phyloP scores from a whole-genome alignment of 2,888 invertebrate genomes.

The Drosophila nigricruria region DNA sequence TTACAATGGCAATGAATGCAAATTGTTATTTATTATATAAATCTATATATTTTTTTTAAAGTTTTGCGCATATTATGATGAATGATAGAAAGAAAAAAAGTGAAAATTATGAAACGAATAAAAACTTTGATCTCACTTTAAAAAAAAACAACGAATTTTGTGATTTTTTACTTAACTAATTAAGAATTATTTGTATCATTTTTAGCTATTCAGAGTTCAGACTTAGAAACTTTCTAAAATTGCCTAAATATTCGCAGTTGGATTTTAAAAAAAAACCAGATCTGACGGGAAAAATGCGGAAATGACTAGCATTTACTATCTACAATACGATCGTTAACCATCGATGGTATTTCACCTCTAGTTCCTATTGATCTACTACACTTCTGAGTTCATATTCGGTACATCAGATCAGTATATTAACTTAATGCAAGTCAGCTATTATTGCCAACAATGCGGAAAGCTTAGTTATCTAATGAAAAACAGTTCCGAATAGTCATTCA shows the following conservation, averaged over 20 bases:
- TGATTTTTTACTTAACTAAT: too few relatives aligned
- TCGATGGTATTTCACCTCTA: too few relatives aligned
- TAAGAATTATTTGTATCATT: too few relatives aligned
- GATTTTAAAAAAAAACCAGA: too few relatives aligned
- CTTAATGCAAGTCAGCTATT: background rate
- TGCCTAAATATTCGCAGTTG: too few relatives aligned
- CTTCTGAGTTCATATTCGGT: background rate
- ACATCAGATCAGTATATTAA: background rate
- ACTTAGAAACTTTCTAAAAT: too few relatives aligned
- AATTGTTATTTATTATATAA: constrained; percentile 78
- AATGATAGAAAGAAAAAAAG: constrained; percentile 52
- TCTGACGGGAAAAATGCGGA: too few relatives aligned
- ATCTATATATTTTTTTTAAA: constrained; percentile 57
- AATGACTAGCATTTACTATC: too few relatives aligned
- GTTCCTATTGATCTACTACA: too few relatives aligned
- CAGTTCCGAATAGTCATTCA: background rate
- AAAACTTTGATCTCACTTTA: constrained; percentile 73
- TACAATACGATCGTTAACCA: too few relatives aligned
- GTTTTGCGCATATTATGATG: constrained; percentile 61
- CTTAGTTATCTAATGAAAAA: background rate
- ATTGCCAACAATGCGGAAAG: background rate
- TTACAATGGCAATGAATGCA: constrained; percentile 73
- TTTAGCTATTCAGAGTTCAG: too few relatives aligned
- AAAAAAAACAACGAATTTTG: constrained; percentile 23
- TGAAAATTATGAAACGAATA: constrained; percentile 64